Conservation (phyloP, 2,113 vertebrate species). For the Salvelinus alpinus region DNA sequence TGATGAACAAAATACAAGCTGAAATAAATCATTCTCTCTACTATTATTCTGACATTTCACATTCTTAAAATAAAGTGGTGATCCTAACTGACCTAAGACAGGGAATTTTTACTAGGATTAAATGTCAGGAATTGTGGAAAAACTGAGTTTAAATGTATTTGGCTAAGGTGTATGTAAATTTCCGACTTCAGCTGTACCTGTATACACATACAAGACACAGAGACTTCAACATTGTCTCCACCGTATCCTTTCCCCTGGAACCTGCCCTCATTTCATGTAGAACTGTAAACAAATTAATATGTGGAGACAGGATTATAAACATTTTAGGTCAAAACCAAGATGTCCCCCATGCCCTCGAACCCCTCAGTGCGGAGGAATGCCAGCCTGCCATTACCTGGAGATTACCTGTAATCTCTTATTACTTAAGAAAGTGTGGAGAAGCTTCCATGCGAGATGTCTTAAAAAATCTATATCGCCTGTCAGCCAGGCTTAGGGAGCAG, state of each 20-base stretch:
- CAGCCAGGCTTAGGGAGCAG: conserved; percentile 66
- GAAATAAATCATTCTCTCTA: too few species aligned
- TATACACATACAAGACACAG: background rate
- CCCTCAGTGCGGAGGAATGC: conserved; percentile 48
- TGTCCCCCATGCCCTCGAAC: conserved; percentile 37
- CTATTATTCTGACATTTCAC: too few species aligned
- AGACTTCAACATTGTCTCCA: background rate
- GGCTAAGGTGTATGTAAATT: too few species aligned
- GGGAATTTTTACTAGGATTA: too few species aligned
- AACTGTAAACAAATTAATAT: conserved; percentile 47
- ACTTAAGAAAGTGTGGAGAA: conserved; percentile 73
- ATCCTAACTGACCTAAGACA: too few species aligned
- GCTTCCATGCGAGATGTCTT: conserved; percentile 63
- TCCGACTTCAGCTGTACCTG: too few species aligned
- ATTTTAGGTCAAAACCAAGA: conserved; percentile 56
- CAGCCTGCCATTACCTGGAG: conserved; percentile 58
- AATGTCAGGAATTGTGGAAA: too few species aligned
- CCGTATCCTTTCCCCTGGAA: background rate
- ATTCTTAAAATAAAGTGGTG: too few species aligned
- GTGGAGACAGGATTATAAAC: conserved; percentile 45
- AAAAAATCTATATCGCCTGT: conserved; percentile 72
- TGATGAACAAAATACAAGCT: too few species aligned
- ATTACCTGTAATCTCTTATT: conserved; percentile 75
- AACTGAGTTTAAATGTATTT: too few species aligned
- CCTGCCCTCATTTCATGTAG: conserved; percentile 27